phyloP scores from a whole-genome alignment of 2,888 invertebrate genomes.

The Drosophila quinaria region DNA sequence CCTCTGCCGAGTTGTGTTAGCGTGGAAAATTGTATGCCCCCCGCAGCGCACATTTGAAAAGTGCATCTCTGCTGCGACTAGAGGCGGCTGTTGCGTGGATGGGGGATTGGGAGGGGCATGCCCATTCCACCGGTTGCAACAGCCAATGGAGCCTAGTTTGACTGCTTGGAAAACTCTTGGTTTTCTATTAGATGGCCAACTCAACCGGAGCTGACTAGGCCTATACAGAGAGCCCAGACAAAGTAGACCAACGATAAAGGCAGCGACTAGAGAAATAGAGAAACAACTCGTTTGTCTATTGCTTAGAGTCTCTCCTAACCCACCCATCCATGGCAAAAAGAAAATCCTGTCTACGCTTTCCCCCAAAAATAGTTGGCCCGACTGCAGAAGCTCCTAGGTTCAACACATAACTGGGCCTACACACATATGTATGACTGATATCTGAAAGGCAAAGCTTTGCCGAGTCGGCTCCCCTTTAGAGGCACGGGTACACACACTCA shows the following conservation, averaged over 20 bases:
- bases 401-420: not conserved
- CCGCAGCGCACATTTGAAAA: slow-evolving; percentile 77
- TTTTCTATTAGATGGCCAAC: slow-evolving; percentile 68
- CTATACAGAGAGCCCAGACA: slow-evolving; percentile 63
- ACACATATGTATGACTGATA: slow-evolving; percentile 5
- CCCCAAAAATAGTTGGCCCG: slow-evolving; percentile 59
- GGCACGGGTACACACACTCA: slow-evolving; percentile 9
- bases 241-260: slow-evolving; percentile 58
- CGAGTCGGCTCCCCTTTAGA: not conserved
- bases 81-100: slow-evolving; percentile 3
- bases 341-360: slow-evolving; percentile 78
- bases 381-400: slow-evolving; percentile 11
- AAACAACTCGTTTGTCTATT: slow-evolving; percentile 63
- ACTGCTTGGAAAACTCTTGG: slow-evolving; percentile 78
- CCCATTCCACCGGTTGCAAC: slow-evolving; percentile 15
- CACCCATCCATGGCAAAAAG: slow-evolving; percentile 33
- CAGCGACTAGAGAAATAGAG: slow-evolving; percentile 3
- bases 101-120: not conserved
- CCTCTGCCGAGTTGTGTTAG: slow-evolving; percentile 63
- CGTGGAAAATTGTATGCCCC: slow-evolving; percentile 69
- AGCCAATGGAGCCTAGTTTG: slow-evolving; percentile 69
- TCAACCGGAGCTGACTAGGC: slow-evolving; percentile 28
- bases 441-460: not conserved
- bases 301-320: slow-evolving; percentile 23
- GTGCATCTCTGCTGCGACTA: slow-evolving; percentile 64